Evolutionary conservation across 2,888 invertebrate species (phyloP).

Genomic region (Plutella xylostella): DNA sequence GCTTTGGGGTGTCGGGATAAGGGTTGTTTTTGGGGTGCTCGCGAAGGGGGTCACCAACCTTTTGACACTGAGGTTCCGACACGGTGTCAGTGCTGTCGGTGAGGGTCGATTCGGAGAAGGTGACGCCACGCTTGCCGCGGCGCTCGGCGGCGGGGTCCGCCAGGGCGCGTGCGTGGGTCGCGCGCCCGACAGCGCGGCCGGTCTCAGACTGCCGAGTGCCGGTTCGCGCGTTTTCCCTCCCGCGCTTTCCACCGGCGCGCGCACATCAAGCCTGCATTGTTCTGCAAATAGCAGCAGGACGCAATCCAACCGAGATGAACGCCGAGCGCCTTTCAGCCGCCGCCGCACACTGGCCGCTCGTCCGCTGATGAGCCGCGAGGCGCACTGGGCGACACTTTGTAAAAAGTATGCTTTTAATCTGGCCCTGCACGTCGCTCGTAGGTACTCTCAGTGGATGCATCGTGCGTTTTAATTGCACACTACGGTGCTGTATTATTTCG

Average conservation of each 20-base stretch:
- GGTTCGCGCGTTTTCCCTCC: conserved; percentile 46
- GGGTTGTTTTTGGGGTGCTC: conserved; percentile 43
- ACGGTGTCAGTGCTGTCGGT: conserved; percentile 51
- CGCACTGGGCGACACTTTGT: neutral
- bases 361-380: neutral
- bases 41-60: conserved; percentile 56
- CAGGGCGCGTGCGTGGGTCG: conserved; percentile 62
- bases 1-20: conserved; percentile 26
- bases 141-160: conserved; percentile 47
- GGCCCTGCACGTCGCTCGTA: neutral
- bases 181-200: conserved; percentile 61
- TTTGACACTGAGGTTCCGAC: conserved; percentile 65
- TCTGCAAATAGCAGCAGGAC: conserved; percentile 60
- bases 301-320: conserved; percentile 32
- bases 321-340: conserved; percentile 25
- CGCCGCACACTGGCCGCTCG: conserved; percentile 31
- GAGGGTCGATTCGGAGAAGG: conserved; percentile 61
- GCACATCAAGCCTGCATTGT: conserved; percentile 66
- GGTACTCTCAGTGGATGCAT: neutral
- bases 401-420: neutral
- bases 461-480: neutral
- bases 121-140: conserved; percentile 64
- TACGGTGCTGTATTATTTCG: too few relatives aligned
- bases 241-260: conserved; percentile 63
- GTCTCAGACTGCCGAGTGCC: conserved; percentile 52